Evolutionary conservation across 2,888 invertebrate genomes (phyloP).

Genomic region (Drosophila merina): DNA sequence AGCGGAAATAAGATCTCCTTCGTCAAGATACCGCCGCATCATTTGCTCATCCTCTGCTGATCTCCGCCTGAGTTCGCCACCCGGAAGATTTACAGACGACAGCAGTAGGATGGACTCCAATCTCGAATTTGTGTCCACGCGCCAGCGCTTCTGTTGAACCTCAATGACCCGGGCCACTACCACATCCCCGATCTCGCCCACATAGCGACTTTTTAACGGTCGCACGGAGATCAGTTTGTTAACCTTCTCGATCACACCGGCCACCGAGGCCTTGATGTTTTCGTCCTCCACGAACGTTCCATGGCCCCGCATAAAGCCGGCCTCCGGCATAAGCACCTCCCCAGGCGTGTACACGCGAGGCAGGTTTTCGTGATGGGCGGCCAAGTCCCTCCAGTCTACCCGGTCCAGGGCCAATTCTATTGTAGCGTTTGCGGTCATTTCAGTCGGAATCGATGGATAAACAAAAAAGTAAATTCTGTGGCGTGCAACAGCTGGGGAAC

Average conservation of each 20-base stretch:
- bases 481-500: conserved; percentile 23
- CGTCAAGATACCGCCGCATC: conserved; percentile 97
- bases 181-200: conserved; percentile 98
- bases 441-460: neutral
- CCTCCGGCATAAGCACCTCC: conserved; percentile 92
- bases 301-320: conserved; percentile 91
- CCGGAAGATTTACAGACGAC: conserved; percentile 98
- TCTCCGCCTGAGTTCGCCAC: conserved; percentile 95
- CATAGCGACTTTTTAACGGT: conserved; percentile 95
- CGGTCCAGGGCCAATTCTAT: conserved; percentile 88
- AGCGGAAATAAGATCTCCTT: conserved; percentile 98
- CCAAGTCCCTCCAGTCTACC: conserved; percentile 85
- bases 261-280: conserved; percentile 94
- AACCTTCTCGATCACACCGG: conserved; percentile 96
- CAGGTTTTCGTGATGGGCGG: conserved; percentile 85
- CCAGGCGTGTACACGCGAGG: conserved; percentile 93
- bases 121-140: conserved; percentile 96
- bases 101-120: conserved; percentile 93
- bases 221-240: conserved; percentile 96
- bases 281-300: conserved; percentile 96
- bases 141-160: conserved; percentile 97
- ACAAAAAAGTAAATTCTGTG: conserved; percentile 3
- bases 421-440: conserved; percentile 85
- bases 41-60: conserved; percentile 98
- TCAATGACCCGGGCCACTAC: conserved; percentile 97